Percentiles rank a stretch among this genome's conserved stretches.
These are phyloP conservation scores for Parnassius orleans DNA, from an alignment of 2,888 invertebrate species.

Conservation along the genomic window DNA sequence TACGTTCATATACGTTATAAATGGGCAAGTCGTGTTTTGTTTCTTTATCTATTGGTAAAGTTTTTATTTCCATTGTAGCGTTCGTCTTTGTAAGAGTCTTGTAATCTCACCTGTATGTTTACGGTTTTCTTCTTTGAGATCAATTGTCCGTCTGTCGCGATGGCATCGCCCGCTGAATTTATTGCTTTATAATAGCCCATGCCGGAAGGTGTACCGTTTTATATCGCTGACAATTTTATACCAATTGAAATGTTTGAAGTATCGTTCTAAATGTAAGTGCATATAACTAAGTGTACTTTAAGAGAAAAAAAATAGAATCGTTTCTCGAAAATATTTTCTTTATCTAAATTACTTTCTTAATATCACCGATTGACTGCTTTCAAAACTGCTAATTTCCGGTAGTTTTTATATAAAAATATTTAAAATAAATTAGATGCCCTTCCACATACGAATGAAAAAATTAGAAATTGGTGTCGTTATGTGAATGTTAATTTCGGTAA, in stretches of 20 bases:
- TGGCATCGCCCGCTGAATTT: constrained; percentile 38
- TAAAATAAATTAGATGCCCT: too few relatives aligned
- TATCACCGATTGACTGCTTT: too few relatives aligned
- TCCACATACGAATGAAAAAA: too few relatives aligned
- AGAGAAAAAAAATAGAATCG: too few relatives aligned
- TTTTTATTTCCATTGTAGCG: constrained; percentile 29
- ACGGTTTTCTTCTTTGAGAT: constrained; percentile 42
- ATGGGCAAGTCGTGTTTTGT: constrained; percentile 72
- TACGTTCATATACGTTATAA: constrained; percentile 51
- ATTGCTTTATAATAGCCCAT: constrained; percentile 57
- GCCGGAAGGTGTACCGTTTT: constrained; percentile 56
- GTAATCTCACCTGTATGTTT: constrained; percentile 50
- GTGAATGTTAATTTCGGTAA: too few relatives aligned
- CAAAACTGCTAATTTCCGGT: too few relatives aligned
- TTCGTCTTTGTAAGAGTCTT: constrained; percentile 51
- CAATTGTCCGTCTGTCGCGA: constrained; percentile 7
- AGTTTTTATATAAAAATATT: too few relatives aligned
- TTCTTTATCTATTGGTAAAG: constrained; percentile 44
- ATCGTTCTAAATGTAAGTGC: constrained; percentile 4
- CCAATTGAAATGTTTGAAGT: constrained; percentile 41
- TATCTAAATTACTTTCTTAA: too few relatives aligned
- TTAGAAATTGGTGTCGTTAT: too few relatives aligned
- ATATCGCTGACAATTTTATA: constrained; percentile 48
- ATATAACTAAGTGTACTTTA: neutral
- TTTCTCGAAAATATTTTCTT: too few relatives aligned